Percentiles rank a stretch among this genome's conserved stretches.
Evolutionary conservation across 2,888 invertebrate genomes (phyloP).

Genomic region (Drosophila aldrichi): DNA sequence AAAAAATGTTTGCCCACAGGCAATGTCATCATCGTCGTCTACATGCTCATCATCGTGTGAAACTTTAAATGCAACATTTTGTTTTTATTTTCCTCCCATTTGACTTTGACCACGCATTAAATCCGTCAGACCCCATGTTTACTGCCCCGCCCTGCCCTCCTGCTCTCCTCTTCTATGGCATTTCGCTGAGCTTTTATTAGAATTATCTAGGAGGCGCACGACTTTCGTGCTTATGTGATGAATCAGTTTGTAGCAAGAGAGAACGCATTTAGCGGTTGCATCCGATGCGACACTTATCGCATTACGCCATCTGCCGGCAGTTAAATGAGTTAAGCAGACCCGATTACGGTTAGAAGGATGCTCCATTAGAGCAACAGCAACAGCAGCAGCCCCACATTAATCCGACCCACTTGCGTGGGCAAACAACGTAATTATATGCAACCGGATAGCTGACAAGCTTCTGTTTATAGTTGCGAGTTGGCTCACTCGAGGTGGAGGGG

Average conservation of each 20-base stretch:
- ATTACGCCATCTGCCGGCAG: conserved; percentile 45
- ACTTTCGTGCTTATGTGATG: conserved; percentile 26
- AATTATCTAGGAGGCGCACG: neutral
- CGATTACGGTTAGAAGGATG: conserved; percentile 26
- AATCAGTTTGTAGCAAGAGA: conserved; percentile 38
- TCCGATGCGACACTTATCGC: conserved; percentile 29
- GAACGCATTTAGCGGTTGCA: conserved; percentile 34
- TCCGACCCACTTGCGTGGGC: conserved; percentile 21
- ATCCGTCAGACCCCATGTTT: neutral
- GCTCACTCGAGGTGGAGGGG: neutral
- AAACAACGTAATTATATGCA: conserved; percentile 12
- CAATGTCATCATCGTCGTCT: conserved; percentile 28
- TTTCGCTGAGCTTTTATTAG: conserved; percentile 30
- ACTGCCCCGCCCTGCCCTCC: neutral
- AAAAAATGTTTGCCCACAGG: conserved; percentile 26
- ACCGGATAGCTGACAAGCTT: neutral
- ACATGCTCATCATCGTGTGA: conserved; percentile 19
- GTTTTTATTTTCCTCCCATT: conserved; percentile 45
- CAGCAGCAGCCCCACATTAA: conserved; percentile 24
- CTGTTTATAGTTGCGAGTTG: no score
- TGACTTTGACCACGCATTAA: conserved; percentile 45
- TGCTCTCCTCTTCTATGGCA: neutral
- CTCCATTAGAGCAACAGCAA: conserved; percentile 5
- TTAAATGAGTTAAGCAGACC: conserved; percentile 47
- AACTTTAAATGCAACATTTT: conserved; percentile 58